phyloP scores from a whole-genome alignment of 2,113 vertebrate species.

The Trichechus manatus region DNA sequence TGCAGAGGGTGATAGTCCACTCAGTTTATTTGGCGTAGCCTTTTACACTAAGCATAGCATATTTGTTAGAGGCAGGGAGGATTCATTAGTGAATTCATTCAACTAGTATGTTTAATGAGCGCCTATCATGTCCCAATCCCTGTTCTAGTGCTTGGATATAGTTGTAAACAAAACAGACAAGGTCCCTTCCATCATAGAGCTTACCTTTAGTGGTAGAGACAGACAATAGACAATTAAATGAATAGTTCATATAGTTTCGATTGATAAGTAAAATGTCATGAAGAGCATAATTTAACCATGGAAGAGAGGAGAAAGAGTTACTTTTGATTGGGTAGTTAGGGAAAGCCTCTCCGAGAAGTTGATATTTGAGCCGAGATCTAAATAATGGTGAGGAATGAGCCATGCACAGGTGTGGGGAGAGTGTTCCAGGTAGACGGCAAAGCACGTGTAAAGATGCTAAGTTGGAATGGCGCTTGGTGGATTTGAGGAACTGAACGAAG shows the following conservation, averaged over 20 bases:
- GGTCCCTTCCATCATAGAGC: neutral
- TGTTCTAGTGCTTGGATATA: neutral
- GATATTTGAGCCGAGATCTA: neutral
- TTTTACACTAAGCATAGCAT: conserved; percentile 31
- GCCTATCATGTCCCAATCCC: neutral
- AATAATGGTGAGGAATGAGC: neutral
- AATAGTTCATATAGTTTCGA: neutral
- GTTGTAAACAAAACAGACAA: neutral
- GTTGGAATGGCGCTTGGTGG: neutral
- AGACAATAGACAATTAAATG: neutral
- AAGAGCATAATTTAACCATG: conserved; percentile 13
- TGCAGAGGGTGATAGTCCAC: neutral
- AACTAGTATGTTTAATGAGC: neutral
- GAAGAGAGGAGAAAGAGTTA: neutral
- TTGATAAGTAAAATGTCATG: neutral
- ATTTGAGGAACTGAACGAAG: neutral
- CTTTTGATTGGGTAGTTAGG: neutral
- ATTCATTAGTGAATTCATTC: neutral
- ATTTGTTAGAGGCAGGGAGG: conserved; percentile 2
- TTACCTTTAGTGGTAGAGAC: neutral
- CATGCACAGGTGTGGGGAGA: neutral
- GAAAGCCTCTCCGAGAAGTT: conserved; percentile 15
- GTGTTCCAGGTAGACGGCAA: neutral
- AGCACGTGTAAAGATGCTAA: neutral
- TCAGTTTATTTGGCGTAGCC: neutral